These are phyloP conservation scores for Ophiothrix spiculata DNA, from an alignment of 35 echinoderm and acorn worm genomes.

Conservation along the genomic window DNA sequence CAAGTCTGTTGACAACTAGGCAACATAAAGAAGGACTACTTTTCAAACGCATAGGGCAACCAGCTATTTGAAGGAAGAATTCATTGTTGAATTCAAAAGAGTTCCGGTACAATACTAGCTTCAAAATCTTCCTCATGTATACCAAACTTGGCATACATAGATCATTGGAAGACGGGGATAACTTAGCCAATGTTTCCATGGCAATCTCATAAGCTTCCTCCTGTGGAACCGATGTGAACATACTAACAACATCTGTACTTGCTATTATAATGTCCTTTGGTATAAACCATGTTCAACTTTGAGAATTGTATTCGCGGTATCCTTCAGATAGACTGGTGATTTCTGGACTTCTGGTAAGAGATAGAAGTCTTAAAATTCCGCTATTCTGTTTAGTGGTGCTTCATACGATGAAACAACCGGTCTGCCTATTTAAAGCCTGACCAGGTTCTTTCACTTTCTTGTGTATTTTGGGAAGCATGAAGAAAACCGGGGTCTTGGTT, in stretches of 20 bases:
- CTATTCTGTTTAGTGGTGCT: neutral
- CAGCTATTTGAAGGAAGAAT: neutral
- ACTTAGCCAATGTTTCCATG: slow-evolving; percentile 11
- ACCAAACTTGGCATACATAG: neutral
- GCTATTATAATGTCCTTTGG: neutral
- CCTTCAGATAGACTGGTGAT: neutral
- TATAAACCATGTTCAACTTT: neutral
- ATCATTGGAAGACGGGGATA: neutral
- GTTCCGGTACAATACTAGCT: neutral
- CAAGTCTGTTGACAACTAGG: neutral
- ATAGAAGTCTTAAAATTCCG: neutral
- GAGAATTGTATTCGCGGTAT: neutral
- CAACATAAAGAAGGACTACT: neutral
- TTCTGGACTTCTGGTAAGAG: neutral
- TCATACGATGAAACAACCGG: neutral
- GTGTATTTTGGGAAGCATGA: neutral
- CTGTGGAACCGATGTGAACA: neutral
- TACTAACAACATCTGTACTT: slow-evolving; percentile 8
- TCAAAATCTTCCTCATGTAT: neutral
- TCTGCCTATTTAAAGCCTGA: neutral
- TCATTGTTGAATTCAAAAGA: neutral
- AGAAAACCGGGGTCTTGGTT: neutral
- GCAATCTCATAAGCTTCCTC: neutral
- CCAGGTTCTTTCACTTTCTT: neutral
- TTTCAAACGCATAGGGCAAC: neutral